phyloP scores from a whole-genome alignment of 92 coral and sea anemone genomes.

The Porites divaricata region DNA sequence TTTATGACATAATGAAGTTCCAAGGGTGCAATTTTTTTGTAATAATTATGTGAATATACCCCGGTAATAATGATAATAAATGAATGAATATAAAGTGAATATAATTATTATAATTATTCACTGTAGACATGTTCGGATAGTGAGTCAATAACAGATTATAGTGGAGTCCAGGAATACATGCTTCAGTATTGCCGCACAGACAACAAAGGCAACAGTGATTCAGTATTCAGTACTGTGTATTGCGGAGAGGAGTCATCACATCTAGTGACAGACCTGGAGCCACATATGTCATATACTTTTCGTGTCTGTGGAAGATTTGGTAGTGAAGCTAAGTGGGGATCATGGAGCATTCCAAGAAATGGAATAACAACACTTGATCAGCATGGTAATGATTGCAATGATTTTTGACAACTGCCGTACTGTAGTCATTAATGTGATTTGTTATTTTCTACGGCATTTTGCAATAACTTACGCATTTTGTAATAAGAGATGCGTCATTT shows the following conservation, averaged over 20 bases:
- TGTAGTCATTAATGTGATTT: too few species aligned
- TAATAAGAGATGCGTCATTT: too few species aligned
- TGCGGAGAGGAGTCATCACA: constrained; percentile 89
- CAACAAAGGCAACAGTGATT: constrained; percentile 78
- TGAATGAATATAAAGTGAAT: too few species aligned
- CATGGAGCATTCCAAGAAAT: constrained; percentile 95
- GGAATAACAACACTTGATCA: constrained; percentile 94
- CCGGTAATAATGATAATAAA: background rate
- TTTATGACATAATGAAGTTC: too few species aligned
- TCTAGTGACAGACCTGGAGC: constrained; percentile 91
- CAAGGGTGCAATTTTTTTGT: too few species aligned
- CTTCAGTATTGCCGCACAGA: constrained; percentile 94
- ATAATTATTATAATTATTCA: background rate
- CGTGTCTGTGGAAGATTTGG: constrained; percentile 98
- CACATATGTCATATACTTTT: constrained; percentile 94
- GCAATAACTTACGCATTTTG: too few species aligned
- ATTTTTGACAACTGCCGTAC: too few species aligned
- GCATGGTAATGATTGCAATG: constrained; percentile 71
- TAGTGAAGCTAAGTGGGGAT: constrained; percentile 91
- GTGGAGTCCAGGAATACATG: constrained; percentile 92
- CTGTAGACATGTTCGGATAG: constrained; percentile 88
- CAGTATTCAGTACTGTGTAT: constrained; percentile 87
- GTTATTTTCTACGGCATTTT: too few species aligned
- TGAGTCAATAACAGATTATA: constrained; percentile 91
- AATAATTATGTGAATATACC: too few species aligned